Base-by-base conservation (phyloP, 2,888 invertebrate genomes). In the Archaeoteleia sp. region DNA sequence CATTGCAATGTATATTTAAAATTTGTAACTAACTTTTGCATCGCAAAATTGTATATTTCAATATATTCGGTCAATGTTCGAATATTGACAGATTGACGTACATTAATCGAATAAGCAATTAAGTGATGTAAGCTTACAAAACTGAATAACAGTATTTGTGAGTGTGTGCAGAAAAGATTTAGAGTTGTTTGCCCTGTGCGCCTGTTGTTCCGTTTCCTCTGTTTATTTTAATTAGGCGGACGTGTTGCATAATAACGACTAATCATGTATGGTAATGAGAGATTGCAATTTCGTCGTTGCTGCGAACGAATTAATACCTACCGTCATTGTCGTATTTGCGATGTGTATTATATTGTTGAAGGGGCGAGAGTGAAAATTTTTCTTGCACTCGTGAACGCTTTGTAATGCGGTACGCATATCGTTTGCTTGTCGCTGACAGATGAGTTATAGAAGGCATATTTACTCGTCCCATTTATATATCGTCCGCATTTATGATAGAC, bases 231-330 rank as follows among this genome's bases (percentile, higher is more conserved):
- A 51, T 63, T 57, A 51, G 37, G 12, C 17, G 45, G 6, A 40
- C 27, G 3, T 2, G 20, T 43, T 20, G 57, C 37, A 45, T 65
- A 34, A 65, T 51, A 45, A 57, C 45, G 32, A 46, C 32, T 57
- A 51, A 65, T 57, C 43, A 65, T 32, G 40, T 65, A 65, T 57
- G 57, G 39, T 57, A 65, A 65, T 65, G 57, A 49, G 45, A 34
- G 20, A 39, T 61, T 46, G 54, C 54, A 46, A 54, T 45, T 49
- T 53, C 2, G 7, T 8, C 46, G 14, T 46, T 42, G 32, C 20
- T 20, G 5, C 20, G 20, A 20, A 5, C 20, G 20, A 2, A 20
- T 20, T 20, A 20, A 20, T 20, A 20, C 20, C 20, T 20, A 20
- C 20, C 5, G 3, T 5, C 20, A 4, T 4, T 20, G 5, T 5